Evolutionary conservation across 92 coral and sea anemone species (phyloP), one percentile per base, ranked within the genome.

Genomic region (Palythoa caribaeorum): DNA sequence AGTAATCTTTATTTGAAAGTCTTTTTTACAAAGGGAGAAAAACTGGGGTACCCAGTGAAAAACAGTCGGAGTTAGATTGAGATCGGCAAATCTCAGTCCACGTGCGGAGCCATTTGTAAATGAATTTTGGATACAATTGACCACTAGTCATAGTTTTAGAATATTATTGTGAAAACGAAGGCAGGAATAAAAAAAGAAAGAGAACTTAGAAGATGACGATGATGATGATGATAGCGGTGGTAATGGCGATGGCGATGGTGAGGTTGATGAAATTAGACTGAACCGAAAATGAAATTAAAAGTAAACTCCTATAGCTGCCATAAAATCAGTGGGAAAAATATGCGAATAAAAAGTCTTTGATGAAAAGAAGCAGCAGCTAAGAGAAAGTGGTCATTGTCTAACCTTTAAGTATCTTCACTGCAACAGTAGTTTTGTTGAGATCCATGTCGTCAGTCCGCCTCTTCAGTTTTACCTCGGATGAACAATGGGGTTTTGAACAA

Each of bases 361-460:
- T 13, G 65, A 17, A 17, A 17, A 59, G 65, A 15, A 59, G 65
- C 65, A 59, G 65, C 5, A 59, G 65, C n/a, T 59, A 59, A 1
- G 17, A 14, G 14, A n/a, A 59, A 14, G 13, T 59, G 16, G 12
- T 47, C 12, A 8, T 17, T 10, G 8, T 79, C 89, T 44, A 57
- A 96, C 98, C 98, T 94, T 91, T 96, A 60, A 96, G 78, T 38
- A 93, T 91, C 73, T 94, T 96, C 54, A 96, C 98, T 3, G 98
- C 98, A 1, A 96, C 98, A 36, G 90, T 87, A n/a, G 90, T 88
- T 62, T 85, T 89, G 20, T 77, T 68, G 86, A 83, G 48, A 7
- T 85, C 90, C 50, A 68, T 50, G 71, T 55, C 62, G 11, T 54
- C 71, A 1, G 75, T 53, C 68, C 89, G 90, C 36, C 54, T 90